Percentiles rank a stretch among this genome's conserved stretches.
These are phyloP conservation scores for Sciurus carolinensis DNA, from an alignment of 2,797 vertebrate genomes.

Conservation along the genomic window DNA sequence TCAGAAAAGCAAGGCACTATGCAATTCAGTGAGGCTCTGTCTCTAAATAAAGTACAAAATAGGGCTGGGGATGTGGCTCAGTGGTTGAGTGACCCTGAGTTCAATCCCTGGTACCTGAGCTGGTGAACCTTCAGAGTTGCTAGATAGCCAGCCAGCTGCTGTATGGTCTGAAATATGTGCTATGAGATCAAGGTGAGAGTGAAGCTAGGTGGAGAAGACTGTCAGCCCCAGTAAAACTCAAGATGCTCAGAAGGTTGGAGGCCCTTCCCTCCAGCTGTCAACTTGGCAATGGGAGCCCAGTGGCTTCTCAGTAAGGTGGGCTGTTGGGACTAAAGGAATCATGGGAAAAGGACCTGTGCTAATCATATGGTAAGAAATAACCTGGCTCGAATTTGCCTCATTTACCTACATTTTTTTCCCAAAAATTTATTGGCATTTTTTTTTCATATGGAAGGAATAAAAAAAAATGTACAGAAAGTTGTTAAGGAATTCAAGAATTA, in stretches of 20 bases:
- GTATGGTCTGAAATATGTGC: constrained; percentile 93
- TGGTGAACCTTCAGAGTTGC: too few species aligned
- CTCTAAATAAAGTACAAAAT: too few species aligned
- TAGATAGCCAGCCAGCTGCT: too few species aligned
- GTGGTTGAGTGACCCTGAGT: too few species aligned
- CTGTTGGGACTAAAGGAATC: background rate
- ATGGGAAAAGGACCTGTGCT: rapidly evolving
- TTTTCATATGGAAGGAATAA: too few species aligned
- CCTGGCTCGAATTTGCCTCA: too few species aligned
- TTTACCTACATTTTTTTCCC: background rate
- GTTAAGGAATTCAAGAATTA: background rate
- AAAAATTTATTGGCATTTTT: background rate
- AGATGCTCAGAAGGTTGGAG: background rate
- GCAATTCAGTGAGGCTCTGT: too few species aligned
- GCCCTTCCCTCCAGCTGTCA: background rate
- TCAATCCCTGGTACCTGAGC: too few species aligned
- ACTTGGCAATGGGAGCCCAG: background rate
- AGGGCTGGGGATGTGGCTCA: too few species aligned
- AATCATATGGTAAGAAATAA: background rate
- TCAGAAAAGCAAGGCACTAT: too few species aligned
- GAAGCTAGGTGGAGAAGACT: constrained; percentile 92
- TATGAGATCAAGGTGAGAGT: constrained; percentile 94
- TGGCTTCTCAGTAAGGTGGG: background rate
- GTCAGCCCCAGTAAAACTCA: constrained; percentile 91
- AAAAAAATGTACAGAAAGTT: background rate